Base-by-base conservation (phyloP, 1,140 invertebrate species). In the Belonocnema kinseyi region DNA sequence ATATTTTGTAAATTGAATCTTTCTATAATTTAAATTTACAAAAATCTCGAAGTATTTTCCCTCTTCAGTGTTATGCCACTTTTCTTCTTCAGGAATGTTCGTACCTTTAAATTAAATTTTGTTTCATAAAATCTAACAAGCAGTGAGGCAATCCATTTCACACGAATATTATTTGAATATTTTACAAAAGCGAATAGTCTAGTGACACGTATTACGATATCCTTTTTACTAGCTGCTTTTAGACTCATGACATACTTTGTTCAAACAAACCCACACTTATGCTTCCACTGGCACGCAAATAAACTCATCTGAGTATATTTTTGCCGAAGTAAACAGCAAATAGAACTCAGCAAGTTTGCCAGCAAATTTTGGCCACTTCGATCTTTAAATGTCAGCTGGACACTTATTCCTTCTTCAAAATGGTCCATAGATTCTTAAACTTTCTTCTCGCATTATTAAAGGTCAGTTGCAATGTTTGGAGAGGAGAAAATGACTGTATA, bases 351-450 rank as follows among this genome's bases (percentile, higher is more conserved):
- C 58, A 66, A 66, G 26, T 66, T 66, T 46, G 61, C 26, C 61
- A 66, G n/a, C 61, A 16, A 66, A 46, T 66, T 46, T 66, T 66
- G 61, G 26, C 61, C 61, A 66, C 61, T 11, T 66, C 26, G 61
- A 33, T 66, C 33, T 46, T 66, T 66, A 66, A 66, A 66, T 40
- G 61, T 40, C 61, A 66, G 33, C 26, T 16, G 46, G 61, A 66
- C 61, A 66, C 61, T 46, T 33, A 40, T 66, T 16, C 33, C 33
- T 26, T 66, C 26, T n/a, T n/a, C 61, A 40, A 66, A 58, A 58
- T 58, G 19, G 19, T 58, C 26, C 3, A 8, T 46, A 46, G 40
- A 46, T 46, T 46, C 17, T 1, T 54, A 17, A n/a, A n/a, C 17
- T 56, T 56, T n/a, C 54, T 19, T 12, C 54, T 56, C 17, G 11